phyloP scores from a whole-genome alignment of 1,140 invertebrate genomes.

The Macrocentrus cingulum region DNA sequence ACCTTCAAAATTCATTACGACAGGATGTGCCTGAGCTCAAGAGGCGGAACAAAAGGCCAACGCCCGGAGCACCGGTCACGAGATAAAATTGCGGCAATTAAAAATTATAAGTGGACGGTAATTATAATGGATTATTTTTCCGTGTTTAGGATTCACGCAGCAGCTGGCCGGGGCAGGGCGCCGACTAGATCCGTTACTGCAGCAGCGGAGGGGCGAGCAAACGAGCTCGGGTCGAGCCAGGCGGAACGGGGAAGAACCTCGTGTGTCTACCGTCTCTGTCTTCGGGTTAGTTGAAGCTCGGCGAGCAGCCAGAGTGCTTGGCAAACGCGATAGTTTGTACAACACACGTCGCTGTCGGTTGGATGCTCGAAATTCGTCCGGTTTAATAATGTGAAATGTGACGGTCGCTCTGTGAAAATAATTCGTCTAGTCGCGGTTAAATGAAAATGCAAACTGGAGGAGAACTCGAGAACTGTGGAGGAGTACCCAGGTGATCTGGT shows the following conservation, averaged over 20 bases:
- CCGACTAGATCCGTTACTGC: slow-evolving; percentile 15
- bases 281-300: slow-evolving; percentile 22
- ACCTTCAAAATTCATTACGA: too few relatives aligned
- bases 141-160: neutral
- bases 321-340: neutral
- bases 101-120: too few relatives aligned
- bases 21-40: too few relatives aligned
- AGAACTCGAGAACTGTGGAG: neutral
- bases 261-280: slow-evolving; percentile 27
- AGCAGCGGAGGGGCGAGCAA: slow-evolving; percentile 11
- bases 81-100: too few relatives aligned
- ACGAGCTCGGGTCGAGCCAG: slow-evolving; percentile 20
- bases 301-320: slow-evolving; percentile 16
- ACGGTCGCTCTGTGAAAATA: too few relatives aligned
- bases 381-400: too few relatives aligned
- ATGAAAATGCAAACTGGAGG: neutral
- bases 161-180: neutral
- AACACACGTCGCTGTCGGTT: too few relatives aligned
- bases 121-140: too few relatives aligned
- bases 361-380: too few relatives aligned
- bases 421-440: neutral
- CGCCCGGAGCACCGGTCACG: too few relatives aligned
- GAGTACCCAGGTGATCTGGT: slow-evolving; percentile 4
- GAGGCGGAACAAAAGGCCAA: too few relatives aligned
- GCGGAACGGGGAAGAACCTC: slow-evolving; percentile 27